A percentile compares a stretch with the other conserved stretches of the same genome.
These are phyloP conservation scores for Hypocryptadius cinnamomeus DNA, from an alignment of 2,113 vertebrate species.

Conservation along the genomic window DNA sequence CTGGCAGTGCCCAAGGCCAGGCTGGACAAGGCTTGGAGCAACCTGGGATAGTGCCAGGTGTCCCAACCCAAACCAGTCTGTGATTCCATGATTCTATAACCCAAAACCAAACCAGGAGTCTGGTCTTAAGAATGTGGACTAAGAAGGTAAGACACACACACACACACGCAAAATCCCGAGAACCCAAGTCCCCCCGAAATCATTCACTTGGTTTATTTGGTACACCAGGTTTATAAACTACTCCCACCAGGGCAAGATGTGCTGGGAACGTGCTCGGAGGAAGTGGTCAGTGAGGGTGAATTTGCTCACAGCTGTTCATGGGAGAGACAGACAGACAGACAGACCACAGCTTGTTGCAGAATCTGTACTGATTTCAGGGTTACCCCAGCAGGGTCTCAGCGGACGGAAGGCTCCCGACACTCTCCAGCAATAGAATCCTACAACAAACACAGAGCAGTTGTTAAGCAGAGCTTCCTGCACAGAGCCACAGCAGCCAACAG, in stretches of 20 bases:
- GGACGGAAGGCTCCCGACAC: background rate
- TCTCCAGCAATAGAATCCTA: background rate
- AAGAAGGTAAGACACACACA: background rate
- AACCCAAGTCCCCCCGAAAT: no score
- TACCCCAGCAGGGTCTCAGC: background rate
- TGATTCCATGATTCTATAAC: background rate
- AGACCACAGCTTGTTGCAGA: background rate
- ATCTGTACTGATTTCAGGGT: background rate
- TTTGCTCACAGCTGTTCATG: background rate
- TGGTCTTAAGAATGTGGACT: background rate
- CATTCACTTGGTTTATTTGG: constrained; percentile 17
- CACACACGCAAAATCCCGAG: background rate
- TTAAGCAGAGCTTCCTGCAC: background rate
- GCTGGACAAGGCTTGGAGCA: background rate
- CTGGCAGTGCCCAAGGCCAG: background rate
- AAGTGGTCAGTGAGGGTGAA: background rate
- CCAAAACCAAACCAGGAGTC: background rate
- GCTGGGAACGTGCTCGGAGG: background rate
- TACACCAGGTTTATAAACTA: background rate
- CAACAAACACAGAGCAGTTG: background rate
- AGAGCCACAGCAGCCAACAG: background rate
- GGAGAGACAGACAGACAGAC: background rate
- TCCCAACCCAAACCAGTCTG: background rate
- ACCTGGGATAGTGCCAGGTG: background rate
- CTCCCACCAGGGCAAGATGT: background rate